These are phyloP conservation scores for Todus mexicanus DNA, from an alignment of 2,797 vertebrate genomes.

Conservation along the genomic window DNA sequence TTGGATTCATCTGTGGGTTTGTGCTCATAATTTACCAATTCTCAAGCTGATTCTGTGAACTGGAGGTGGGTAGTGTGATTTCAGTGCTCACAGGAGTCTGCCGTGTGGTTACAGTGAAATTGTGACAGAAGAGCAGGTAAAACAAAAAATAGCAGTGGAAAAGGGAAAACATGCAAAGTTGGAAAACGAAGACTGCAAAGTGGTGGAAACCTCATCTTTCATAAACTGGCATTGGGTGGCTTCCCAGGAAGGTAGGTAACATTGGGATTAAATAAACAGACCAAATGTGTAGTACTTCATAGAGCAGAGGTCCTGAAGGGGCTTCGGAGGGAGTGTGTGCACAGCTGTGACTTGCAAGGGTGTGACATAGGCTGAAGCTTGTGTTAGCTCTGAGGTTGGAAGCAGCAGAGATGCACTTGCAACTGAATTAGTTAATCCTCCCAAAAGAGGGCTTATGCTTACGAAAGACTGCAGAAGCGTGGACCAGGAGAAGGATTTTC, in stretches of 20 bases:
- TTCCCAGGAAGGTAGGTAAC: neutral
- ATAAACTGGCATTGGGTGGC: neutral
- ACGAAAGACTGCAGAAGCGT: neutral
- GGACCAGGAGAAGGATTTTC: neutral
- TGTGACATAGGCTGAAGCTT: fast-evolving
- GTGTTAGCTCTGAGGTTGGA: neutral
- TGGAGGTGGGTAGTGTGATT: neutral
- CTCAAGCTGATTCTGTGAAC: neutral
- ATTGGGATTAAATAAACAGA: neutral
- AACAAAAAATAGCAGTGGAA: neutral
- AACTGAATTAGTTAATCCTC: neutral
- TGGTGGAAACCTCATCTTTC: neutral
- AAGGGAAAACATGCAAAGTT: neutral
- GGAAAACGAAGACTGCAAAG: neutral
- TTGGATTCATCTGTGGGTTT: neutral
- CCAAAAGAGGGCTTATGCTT: fast-evolving
- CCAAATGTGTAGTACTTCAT: neutral
- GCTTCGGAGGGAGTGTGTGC: neutral
- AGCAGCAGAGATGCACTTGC: neutral
- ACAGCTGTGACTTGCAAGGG: neutral
- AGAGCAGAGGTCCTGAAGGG: neutral
- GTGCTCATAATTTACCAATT: neutral
- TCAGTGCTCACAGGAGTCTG: neutral
- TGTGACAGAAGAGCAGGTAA: neutral
- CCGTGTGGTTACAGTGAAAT: neutral